Evolutionary conservation across 2,888 invertebrate species (phyloP).

Genomic region (Bimastos eiseni): DNA sequence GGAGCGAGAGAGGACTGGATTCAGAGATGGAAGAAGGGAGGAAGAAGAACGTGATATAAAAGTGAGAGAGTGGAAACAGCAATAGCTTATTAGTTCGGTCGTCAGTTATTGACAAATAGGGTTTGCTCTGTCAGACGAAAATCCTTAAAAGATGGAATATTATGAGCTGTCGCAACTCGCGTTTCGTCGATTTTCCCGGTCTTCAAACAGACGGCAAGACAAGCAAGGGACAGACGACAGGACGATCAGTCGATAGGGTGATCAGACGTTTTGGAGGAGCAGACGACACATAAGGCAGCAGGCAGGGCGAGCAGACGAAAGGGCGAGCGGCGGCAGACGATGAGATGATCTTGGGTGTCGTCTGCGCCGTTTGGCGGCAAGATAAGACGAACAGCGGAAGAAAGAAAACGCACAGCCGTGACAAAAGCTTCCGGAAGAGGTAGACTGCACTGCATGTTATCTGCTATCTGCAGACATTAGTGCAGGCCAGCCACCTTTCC

Average conservation of each 20-base stretch:
- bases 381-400: background rate
- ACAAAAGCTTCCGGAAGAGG: background rate
- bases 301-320: background rate
- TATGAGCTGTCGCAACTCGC: background rate
- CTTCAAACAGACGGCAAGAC: no score
- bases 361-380: background rate
- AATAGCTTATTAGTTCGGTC: background rate
- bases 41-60: background rate
- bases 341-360: background rate
- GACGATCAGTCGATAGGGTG: background rate
- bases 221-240: background rate
- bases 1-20: background rate
- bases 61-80: background rate
- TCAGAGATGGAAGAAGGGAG: background rate
- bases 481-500: no score
- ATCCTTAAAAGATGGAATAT: slow-evolving; percentile 3
- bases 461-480: background rate
- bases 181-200: background rate
- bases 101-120: background rate
- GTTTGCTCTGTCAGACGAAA: background rate
- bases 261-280: background rate
- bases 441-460: background rate
- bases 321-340: background rate
- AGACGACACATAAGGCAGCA: background rate
- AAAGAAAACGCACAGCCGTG: background rate